phyloP scores from a whole-genome alignment of 2,797 vertebrate species.

The Pelobates cultripes region DNA sequence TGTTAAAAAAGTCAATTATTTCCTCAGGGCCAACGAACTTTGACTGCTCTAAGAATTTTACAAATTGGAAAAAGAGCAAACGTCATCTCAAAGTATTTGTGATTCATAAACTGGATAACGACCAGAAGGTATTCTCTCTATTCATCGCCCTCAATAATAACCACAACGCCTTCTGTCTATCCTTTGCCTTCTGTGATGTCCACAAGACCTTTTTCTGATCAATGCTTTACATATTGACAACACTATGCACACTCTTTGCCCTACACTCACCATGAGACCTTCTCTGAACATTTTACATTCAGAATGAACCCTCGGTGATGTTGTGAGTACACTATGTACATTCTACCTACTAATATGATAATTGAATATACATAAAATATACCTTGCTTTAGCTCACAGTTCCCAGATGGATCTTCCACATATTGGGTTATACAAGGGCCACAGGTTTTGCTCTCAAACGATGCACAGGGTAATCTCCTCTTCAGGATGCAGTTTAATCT shows the following conservation, averaged over 20 bases:
- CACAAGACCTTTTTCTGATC: neutral
- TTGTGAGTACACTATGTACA: neutral
- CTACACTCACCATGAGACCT: too few relatives aligned
- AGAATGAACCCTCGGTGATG: too few relatives aligned
- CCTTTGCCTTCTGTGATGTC: neutral
- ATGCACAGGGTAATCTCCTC: conserved; percentile 28
- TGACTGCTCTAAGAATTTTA: neutral
- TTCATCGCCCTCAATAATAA: neutral
- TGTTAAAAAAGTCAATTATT: conserved; percentile 38
- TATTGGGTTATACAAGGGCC: conserved; percentile 26
- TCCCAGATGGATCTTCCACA: conserved; percentile 11
- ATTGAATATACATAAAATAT: neutral
- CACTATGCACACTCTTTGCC: too few relatives aligned
- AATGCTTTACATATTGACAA: too few relatives aligned
- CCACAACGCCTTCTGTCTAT: neutral
- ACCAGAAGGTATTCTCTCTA: neutral
- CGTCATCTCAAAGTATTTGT: too few relatives aligned
- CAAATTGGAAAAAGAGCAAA: too few relatives aligned
- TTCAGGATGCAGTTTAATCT: conserved; percentile 33
- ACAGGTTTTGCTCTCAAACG: conserved; percentile 2
- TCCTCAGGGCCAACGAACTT: conserved; percentile 19
- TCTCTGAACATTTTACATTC: too few relatives aligned
- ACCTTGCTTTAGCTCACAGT: conserved; percentile 9
- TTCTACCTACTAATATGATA: neutral
- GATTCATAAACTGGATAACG: too few relatives aligned